Conservation (phyloP, 2,113 vertebrate genomes). For the Argyrosomus japonicus region DNA sequence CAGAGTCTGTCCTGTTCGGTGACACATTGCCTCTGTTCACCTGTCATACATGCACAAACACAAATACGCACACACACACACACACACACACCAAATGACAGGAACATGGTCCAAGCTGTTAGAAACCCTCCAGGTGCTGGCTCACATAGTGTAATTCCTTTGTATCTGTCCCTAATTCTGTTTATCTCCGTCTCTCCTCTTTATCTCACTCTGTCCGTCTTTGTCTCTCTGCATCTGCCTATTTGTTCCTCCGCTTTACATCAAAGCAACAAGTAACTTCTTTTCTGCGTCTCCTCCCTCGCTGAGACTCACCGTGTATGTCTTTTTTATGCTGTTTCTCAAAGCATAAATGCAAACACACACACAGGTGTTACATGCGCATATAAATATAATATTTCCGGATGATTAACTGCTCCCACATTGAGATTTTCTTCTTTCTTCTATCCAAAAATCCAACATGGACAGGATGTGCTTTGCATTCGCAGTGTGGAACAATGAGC, state of each 20-base stretch:
- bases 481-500: constrained; percentile 32
- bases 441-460: constrained; percentile 31
- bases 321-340: constrained; percentile 9
- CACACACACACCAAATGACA: constrained; percentile 49
- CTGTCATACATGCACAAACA: constrained; percentile 49
- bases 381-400: constrained; percentile 25
- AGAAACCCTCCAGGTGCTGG: constrained; percentile 53
- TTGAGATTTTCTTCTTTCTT: constrained; percentile 39
- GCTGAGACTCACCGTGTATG: no score
- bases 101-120: constrained; percentile 59
- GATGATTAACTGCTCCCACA: constrained; percentile 52
- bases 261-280: constrained; percentile 42
- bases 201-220: constrained; percentile 14
- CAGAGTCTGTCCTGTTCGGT: constrained; percentile 61
- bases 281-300: constrained; percentile 14
- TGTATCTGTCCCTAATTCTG: constrained; percentile 49
- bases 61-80: constrained; percentile 20
- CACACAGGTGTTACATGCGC: neutral
- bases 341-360: constrained; percentile 38
- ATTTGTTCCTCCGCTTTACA: constrained; percentile 25
- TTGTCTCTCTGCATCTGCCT: constrained; percentile 12
- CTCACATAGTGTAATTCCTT: constrained; percentile 47
- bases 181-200: constrained; percentile 37
- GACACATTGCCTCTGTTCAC: constrained; percentile 71
- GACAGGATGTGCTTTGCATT: constrained; percentile 51